Percentiles rank a stretch among this genome's conserved stretches.
These are phyloP conservation scores for Gallinago media DNA, from an alignment of 2,113 vertebrate genomes.

Conservation along the genomic window DNA sequence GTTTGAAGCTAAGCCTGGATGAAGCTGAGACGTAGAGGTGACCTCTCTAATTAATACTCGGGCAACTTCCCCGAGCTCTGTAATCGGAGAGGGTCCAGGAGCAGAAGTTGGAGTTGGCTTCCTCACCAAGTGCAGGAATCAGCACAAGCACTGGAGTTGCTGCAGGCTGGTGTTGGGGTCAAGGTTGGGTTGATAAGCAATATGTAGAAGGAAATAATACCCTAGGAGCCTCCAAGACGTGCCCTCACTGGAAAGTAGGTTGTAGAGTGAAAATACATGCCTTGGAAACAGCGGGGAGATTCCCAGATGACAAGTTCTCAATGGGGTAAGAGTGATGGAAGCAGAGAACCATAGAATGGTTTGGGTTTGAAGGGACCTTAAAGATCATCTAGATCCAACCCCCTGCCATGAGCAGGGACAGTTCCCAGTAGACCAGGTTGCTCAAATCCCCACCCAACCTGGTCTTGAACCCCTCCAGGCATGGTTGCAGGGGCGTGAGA, in stretches of 20 bases:
- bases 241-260: background rate
- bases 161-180: background rate
- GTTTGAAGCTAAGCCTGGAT: background rate
- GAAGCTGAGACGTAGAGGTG: conserved; percentile 26
- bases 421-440: too few species aligned
- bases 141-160: background rate
- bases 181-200: background rate
- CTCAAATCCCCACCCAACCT: too few species aligned
- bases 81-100: background rate
- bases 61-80: background rate
- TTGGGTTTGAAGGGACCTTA: too few species aligned
- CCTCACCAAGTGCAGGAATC: background rate
- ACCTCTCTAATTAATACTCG: conserved; percentile 22
- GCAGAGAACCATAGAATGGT: background rate
- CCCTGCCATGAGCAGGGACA: too few species aligned
- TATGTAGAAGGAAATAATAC: background rate
- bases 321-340: background rate
- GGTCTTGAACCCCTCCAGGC: too few species aligned
- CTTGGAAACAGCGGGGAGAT: background rate
- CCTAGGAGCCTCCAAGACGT: background rate
- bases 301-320: background rate
- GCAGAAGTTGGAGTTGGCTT: background rate
- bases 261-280: background rate
- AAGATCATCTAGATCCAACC: too few species aligned
- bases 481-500: accelerated